Evolutionary conservation across 1,140 invertebrate species (phyloP), one percentile per base, ranked within the genome.

Genomic region (Elysia chlorotica): DNA sequence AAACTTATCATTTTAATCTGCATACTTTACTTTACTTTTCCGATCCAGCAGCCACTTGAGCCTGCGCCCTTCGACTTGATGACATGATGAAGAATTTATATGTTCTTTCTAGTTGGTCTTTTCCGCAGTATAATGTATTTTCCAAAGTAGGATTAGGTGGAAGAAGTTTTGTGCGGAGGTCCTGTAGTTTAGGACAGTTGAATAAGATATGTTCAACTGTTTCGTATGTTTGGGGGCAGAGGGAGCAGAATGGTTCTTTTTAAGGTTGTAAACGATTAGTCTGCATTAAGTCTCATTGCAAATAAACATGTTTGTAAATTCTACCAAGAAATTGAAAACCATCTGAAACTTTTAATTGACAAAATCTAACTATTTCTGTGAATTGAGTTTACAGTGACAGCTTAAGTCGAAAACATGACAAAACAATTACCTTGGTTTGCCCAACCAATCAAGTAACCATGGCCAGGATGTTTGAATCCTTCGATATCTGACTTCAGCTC

Each of bases 381-480:
- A 59, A 59, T 10, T 17, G 14, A 59, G 10, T 17, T 6, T 10
- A 23, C 6, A 10, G 10, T 59, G 10, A 59, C 56, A 10, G 56
- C 28, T 19, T 28, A 6, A 23, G 25, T 6, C 10, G 17, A 59
- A 23, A 10, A 59, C 17, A 30, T 6, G 25, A 25, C 28, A 25
- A 59, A 25, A 54, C 17, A 31, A 73, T 63, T 81, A 90, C 91
- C 92, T 89, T 93, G 92, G 67, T 87, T 80, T 25, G 92, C 90
- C 92, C 92, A 93, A 5, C 90, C 90, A 59, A 81, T 85, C 17
- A 93, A 82, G 79, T 88, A 88, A 2, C 92, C 92, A 86, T 93
- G 91, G n/a, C 82, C 79, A 19, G 92, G 92, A 23, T 76, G 74
- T 25, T 82, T 79, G 82, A 93, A 92, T n/a, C 87, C 89, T 28